Evolutionary conservation across 2,113 vertebrate genomes (phyloP).

Genomic region (Sus scrofa): DNA sequence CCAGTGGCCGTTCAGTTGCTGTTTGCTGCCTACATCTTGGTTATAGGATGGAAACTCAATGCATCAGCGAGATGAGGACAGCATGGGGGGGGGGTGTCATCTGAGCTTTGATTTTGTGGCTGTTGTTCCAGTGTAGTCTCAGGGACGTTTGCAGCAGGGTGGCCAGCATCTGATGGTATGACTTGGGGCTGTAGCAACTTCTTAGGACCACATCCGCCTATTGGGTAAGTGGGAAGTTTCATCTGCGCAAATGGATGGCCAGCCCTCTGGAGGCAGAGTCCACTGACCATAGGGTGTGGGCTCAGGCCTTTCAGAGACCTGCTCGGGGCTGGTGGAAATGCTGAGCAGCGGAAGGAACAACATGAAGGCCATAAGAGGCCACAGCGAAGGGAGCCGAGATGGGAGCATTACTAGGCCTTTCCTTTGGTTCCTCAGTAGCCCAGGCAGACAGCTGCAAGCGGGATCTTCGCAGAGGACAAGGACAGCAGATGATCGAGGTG

Average conservation of each 20-base stretch:
- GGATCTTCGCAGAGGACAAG: not conserved
- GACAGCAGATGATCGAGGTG: not conserved
- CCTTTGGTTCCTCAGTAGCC: not conserved
- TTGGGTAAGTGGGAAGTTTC: not conserved
- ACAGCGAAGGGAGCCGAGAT: not conserved
- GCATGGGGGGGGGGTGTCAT: not conserved
- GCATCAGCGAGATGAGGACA: not conserved
- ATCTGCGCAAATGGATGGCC: not conserved
- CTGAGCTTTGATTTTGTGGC: not conserved
- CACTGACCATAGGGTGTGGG: not conserved
- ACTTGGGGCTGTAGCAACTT: not conserved
- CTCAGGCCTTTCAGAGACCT: not conserved
- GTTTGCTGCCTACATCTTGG: not conserved
- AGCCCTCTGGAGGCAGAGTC: not conserved
- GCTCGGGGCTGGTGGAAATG: not conserved
- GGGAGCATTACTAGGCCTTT: too few species aligned
- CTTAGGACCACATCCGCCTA: not conserved
- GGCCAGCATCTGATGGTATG: not conserved
- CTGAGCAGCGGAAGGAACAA: accelerated
- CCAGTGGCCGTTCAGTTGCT: not conserved
- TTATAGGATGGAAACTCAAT: not conserved
- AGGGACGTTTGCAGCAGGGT: accelerated
- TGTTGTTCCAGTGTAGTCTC: not conserved
- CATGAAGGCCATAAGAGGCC: not conserved
- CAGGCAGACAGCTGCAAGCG: not conserved